A percentile compares a stretch with the other conserved stretches of the same genome.
Evolutionary conservation across 2,113 vertebrate species (phyloP).

Genomic region (Dissostichus mawsoni): DNA sequence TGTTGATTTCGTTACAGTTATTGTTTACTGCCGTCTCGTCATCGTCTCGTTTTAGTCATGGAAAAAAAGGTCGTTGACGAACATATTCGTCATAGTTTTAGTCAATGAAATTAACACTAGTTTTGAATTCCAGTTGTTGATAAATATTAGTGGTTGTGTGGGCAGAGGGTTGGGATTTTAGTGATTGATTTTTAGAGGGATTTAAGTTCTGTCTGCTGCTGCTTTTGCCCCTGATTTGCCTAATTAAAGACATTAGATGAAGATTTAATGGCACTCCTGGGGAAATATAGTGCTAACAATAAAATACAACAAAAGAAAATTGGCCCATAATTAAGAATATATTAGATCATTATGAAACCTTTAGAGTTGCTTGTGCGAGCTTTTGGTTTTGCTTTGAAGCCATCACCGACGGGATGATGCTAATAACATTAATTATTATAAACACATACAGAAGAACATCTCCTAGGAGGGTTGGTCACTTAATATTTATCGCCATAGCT

Average conservation of each 20-base stretch:
- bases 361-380: neutral
- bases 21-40: no score
- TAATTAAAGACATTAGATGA: slow-evolving; percentile 9
- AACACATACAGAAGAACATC: no score
- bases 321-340: slow-evolving; percentile 19
- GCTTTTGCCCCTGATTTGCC: slow-evolving; percentile 6
- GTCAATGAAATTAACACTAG: no score
- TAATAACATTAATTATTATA: neutral
- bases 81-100: no score
- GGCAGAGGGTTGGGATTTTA: neutral
- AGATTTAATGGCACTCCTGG: slow-evolving; percentile 11
- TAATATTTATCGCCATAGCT: neutral
- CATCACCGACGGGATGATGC: neutral
- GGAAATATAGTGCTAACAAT: neutral
- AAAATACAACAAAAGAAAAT: slow-evolving; percentile 7
- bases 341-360: neutral
- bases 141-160: slow-evolving; percentile 8
- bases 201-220: slow-evolving; percentile 5
- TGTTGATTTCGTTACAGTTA: no score
- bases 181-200: neutral
- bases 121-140: neutral
- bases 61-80: no score
- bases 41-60: no score
- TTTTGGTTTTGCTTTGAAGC: slow-evolving; percentile 12
- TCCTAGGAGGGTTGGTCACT: neutral